Evolutionary conservation across 2,113 vertebrate genomes (phyloP).

Genomic region (Rhipidura dahli): DNA sequence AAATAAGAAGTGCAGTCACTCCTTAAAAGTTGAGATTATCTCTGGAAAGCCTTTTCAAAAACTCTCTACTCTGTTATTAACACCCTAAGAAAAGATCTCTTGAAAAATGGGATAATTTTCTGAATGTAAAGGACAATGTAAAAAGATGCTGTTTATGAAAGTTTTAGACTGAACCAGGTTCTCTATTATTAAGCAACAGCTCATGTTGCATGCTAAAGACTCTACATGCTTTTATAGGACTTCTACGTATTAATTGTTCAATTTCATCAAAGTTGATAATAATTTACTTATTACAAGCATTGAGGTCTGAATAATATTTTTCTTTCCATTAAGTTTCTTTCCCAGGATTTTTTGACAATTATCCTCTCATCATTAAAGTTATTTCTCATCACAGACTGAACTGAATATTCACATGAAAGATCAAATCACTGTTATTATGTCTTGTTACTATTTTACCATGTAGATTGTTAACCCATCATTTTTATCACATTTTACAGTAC

Average conservation of each 20-base stretch:
- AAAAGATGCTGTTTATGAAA: conserved; percentile 61
- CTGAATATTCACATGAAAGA: conserved; percentile 62
- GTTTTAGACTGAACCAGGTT: conserved; percentile 34
- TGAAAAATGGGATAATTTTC: conserved; percentile 69
- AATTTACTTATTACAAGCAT: conserved; percentile 65
- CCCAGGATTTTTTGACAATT: conserved; percentile 36
- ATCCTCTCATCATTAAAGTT: conserved; percentile 32
- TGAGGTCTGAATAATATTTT: conserved; percentile 67
- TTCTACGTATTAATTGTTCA: conserved; percentile 66
- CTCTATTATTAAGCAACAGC: conserved; percentile 61
- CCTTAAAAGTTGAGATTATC: conserved; percentile 59
- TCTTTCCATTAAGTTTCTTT: conserved; percentile 52
- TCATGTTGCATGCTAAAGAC: conserved; percentile 53
- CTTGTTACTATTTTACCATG: conserved; percentile 55
- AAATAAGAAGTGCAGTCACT: conserved; percentile 21
- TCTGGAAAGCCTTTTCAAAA: conserved; percentile 61
- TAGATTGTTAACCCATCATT: conserved; percentile 71
- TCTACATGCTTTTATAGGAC: not conserved
- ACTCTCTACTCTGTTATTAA: conserved; percentile 64
- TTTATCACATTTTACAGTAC: conserved; percentile 49
- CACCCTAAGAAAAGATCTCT: conserved; percentile 64
- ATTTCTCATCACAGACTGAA: conserved; percentile 56
- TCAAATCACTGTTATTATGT: conserved; percentile 69
- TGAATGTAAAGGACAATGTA: conserved; percentile 53
- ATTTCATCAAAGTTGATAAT: conserved; percentile 63